These are phyloP conservation scores for Poeciliopsis infans DNA, from an alignment of 2,797 vertebrate genomes.

Conservation along the genomic window DNA sequence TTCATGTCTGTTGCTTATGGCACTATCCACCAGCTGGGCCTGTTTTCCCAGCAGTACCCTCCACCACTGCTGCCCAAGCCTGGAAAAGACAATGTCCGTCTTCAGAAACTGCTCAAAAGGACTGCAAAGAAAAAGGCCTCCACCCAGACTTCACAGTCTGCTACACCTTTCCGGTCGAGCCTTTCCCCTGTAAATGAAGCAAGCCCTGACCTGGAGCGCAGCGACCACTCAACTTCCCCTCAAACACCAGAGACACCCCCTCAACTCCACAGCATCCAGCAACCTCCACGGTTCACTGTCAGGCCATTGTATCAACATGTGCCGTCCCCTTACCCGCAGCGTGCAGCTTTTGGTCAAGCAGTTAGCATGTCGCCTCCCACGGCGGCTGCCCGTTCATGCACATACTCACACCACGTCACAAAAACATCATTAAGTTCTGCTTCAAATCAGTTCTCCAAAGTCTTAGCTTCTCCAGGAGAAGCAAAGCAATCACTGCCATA, in stretches of 20 bases:
- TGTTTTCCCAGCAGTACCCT: conserved; percentile 78
- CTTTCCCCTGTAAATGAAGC: conserved; percentile 95
- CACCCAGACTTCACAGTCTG: conserved; percentile 66
- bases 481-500: conserved; percentile 30
- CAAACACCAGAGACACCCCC: conserved; percentile 73
- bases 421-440: conserved; percentile 51
- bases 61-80: conserved; percentile 93
- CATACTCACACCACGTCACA: conserved; percentile 50
- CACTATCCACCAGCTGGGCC: conserved; percentile 64
- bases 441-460: conserved; percentile 15
- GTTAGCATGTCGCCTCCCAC: conserved; percentile 80
- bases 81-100: conserved; percentile 87
- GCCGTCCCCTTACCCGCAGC: conserved; percentile 82
- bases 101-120: conserved; percentile 91
- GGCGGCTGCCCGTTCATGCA: conserved; percentile 40
- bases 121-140: conserved; percentile 84
- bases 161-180: conserved; percentile 84
- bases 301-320: conserved; percentile 78
- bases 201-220: conserved; percentile 87
- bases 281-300: conserved; percentile 72
- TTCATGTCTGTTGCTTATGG: conserved; percentile 83
- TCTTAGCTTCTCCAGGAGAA: conserved; percentile 20
- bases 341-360: conserved; percentile 74
- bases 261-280: conserved; percentile 50
- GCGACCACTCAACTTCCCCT: conserved; percentile 83